These are phyloP conservation scores for Drosophila bifasciata DNA, from an alignment of 1,140 invertebrate species.

Conservation along the genomic window DNA sequence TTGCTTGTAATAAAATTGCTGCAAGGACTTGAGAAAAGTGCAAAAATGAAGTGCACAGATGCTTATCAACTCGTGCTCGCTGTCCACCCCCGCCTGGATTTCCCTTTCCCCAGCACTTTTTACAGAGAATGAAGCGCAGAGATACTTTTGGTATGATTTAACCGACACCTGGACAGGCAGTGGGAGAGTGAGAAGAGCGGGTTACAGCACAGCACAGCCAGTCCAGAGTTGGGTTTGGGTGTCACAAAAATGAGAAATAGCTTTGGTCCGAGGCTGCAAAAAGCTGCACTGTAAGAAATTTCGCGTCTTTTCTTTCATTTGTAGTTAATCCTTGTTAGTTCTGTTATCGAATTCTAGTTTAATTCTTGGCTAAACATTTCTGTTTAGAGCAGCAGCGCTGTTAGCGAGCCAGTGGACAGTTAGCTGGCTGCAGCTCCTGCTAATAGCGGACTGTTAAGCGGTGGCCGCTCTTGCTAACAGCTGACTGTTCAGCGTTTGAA, in stretches of 20 bases:
- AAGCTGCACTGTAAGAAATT: constrained; percentile 25
- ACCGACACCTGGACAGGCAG: constrained; percentile 41
- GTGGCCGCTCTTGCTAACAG: too few species aligned
- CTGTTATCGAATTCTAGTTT: background rate
- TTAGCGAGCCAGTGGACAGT: too few species aligned
- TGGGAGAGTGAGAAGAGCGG: background rate
- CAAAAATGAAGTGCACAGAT: constrained; percentile 81
- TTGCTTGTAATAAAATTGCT: constrained; percentile 79
- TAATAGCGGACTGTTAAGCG: too few species aligned
- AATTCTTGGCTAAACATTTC: too few species aligned
- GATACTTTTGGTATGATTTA: constrained; percentile 66
- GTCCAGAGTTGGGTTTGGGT: constrained; percentile 16
- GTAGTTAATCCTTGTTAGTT: background rate
- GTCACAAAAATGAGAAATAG: constrained; percentile 49
- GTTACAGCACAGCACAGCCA: background rate
- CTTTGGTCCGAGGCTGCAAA: constrained; percentile 16
- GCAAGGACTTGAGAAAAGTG: constrained; percentile 68
- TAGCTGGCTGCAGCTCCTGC: too few species aligned
- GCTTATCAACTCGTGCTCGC: constrained; percentile 59
- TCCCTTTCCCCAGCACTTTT: too few species aligned
- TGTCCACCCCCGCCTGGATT: background rate
- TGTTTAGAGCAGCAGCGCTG: too few species aligned
- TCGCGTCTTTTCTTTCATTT: too few species aligned
- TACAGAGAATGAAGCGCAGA: constrained; percentile 32
- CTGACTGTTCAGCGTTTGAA: too few species aligned